phyloP scores from a whole-genome alignment of 1,140 invertebrate genomes.

The Microplitis demolitor region DNA sequence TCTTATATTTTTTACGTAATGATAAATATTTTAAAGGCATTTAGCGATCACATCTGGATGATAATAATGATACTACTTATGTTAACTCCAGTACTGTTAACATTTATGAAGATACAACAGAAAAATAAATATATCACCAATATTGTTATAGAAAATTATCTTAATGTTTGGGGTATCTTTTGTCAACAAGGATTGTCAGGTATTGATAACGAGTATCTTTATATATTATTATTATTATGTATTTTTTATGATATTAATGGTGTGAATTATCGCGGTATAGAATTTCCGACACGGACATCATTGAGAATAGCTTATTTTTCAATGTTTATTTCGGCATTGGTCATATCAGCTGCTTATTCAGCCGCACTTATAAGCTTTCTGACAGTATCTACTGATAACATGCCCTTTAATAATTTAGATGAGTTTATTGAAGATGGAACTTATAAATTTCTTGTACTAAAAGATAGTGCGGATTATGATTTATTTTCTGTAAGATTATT shows the following conservation, averaged over 20 bases:
- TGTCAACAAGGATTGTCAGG: slow-evolving; percentile 46
- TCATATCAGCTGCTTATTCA: slow-evolving; percentile 37
- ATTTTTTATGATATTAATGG: background rate
- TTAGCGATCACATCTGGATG: slow-evolving; percentile 35
- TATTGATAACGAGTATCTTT: slow-evolving; percentile 6
- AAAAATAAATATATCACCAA: slow-evolving; percentile 19
- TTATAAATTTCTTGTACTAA: slow-evolving; percentile 27
- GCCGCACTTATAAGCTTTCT: slow-evolving; percentile 34
- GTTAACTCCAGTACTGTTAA: slow-evolving; percentile 30
- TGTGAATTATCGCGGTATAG: background rate
- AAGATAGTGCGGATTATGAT: slow-evolving; percentile 24
- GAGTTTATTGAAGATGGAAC: slow-evolving; percentile 32
- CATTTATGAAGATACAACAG: slow-evolving; percentile 33
- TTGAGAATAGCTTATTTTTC: slow-evolving; percentile 38
- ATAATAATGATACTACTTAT: slow-evolving; percentile 15
- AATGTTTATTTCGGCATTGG: slow-evolving; percentile 27
- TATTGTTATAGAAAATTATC: slow-evolving; percentile 33
- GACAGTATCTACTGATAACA: slow-evolving; percentile 12
- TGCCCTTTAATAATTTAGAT: slow-evolving; percentile 34
- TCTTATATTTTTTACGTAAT: background rate
- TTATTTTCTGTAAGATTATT: slow-evolving; percentile 11
- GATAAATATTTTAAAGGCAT: slow-evolving; percentile 26
- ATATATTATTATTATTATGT: background rate
- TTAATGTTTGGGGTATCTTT: slow-evolving; percentile 41
- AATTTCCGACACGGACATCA: slow-evolving; percentile 24